Base-by-base conservation (phyloP, 2,113 vertebrate genomes). In the Sturnus vulgaris region DNA sequence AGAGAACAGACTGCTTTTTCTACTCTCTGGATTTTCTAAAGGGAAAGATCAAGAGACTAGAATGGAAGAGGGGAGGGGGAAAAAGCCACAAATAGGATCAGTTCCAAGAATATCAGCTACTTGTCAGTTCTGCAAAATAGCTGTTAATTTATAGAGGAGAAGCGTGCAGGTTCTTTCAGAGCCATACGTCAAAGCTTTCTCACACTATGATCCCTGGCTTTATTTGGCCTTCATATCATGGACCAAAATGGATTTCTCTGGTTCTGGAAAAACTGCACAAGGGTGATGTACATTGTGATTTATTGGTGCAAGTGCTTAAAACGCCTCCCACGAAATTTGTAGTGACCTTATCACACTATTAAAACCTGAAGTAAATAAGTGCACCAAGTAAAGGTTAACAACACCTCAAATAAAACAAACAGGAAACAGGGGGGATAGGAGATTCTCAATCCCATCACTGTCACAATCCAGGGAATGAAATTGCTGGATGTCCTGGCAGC, bases 181-280 rank as follows among this genome's bases (percentile, higher is more conserved):
- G 93, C 94, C 69, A 97, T 97, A 97, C 2, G 69, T 98, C 97
- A 97, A 96, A 93, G 83, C 85, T 92, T 82, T 96, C 92, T 88
- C 90, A 78, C 90, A 78, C 78, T n/a, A 7, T 27, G 85, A 92
- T 92, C 96, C 84, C 90, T 84, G 59, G 64, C 75, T 80, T 59
- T 87, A 93, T 77, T 95, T 91, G 59, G 97, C 96, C 93, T 97
- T 95, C 91, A 55, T 86, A 69, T 63, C 59, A 78, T 44, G 94
- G 89, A 91, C 96, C 96, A 97, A 98, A 98, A 94, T 97, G 96
- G 96, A 97, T 98, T 97, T 95, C 88, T 86, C 73, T 86, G 72
- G 93, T 97, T 96, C 93, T 81, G 89, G 93, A 93, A 90, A 92
- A 96, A 75, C 91, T 15, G 4, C 85, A 71, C 53, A 86, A 70